Evolutionary conservation across 2,797 vertebrate genomes (phyloP), one percentile per base, ranked within the genome.

Genomic region (Xenentodon cancila): DNA sequence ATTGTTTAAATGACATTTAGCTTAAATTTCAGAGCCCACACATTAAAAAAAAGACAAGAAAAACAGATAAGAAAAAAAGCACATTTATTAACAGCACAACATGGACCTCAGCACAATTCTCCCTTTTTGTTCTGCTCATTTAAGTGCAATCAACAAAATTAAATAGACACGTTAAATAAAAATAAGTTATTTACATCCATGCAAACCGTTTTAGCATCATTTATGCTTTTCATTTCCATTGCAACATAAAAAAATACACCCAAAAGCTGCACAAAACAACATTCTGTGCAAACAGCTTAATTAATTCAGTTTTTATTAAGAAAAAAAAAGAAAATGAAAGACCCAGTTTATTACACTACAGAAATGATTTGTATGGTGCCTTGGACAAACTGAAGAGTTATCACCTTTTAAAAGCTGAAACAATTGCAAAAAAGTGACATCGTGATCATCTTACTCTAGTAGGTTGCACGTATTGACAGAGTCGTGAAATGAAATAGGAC

Each of bases 81-180:
- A 88, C 85, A 87, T 95, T 94, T 90, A 92, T 94, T 93, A 71
- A 86, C 90, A 77, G 81, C 90, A 92, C 81, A 68, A 92, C 89
- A 91, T 77, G 77, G 66, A 86, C 76, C 82, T 91, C 84, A 74
- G 80, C 78, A 86, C 85, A 75, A 52, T 57, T 75, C 70, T 86
- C 88, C 89, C 84, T 90, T 91, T 93, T 93, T 92, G 81, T 93
- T 92, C 91, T 81, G 90, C 81, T 88, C 53, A 62, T 89, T 77
- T 64, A 64, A 88, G 85, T 91, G 91, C 80, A 92, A 94, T 83
- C 82, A 79, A 68, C 44, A 91, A 82, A 80, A 84, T 82, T 89
- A 92, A 89, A 93, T 92, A 88, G 81, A 83, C 76, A 84, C 58
- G 70, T 86, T 71, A 95, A 93, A 94, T 93, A 89, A 92, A 61